Percentiles rank a stretch among this genome's conserved stretches.
These are phyloP conservation scores for Trypoxylus dichotomus DNA, from an alignment of 1,140 invertebrate species.

Conservation along the genomic window DNA sequence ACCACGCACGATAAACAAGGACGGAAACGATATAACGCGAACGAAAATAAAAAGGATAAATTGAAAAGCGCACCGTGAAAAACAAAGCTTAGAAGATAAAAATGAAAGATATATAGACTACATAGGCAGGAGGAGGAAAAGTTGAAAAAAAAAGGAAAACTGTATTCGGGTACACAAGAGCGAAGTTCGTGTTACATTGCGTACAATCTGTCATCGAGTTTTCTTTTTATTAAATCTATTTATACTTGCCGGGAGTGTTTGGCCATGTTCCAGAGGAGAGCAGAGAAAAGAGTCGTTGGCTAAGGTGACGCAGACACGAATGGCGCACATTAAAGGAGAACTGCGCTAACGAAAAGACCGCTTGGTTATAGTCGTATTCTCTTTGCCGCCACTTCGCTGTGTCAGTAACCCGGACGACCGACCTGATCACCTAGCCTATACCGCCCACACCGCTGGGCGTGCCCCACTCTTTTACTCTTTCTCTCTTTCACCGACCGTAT, in stretches of 20 bases:
- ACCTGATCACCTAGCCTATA: slow-evolving; percentile 34
- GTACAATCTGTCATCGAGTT: slow-evolving; percentile 35
- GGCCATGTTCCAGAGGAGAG: slow-evolving; percentile 33
- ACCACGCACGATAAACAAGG: not conserved
- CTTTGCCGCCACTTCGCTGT: slow-evolving; percentile 31
- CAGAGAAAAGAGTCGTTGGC: slow-evolving; percentile 25
- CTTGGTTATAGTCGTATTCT: slow-evolving; percentile 14
- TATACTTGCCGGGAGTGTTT: slow-evolving; percentile 36
- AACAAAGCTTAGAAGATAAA: not conserved
- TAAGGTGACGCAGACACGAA: slow-evolving; percentile 34
- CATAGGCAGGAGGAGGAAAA: not conserved
- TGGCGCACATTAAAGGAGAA: slow-evolving; percentile 39
- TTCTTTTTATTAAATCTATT: slow-evolving; percentile 38
- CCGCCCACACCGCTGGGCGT: slow-evolving; percentile 39
- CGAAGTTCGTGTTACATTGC: slow-evolving; percentile 26
- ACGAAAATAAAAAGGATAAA: slow-evolving; percentile 19
- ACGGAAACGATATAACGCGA: not conserved
- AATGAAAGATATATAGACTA: not conserved
- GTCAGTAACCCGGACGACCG: slow-evolving; percentile 41
- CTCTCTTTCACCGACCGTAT: slow-evolving; percentile 11
- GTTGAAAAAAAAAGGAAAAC: slow-evolving; percentile 1
- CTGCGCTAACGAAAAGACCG: slow-evolving; percentile 30
- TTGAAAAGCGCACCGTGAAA: slow-evolving; percentile 12
- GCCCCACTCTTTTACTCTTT: slow-evolving; percentile 27
- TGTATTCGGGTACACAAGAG: slow-evolving; percentile 9